Base-by-base conservation (phyloP, 2,888 invertebrate species). In the Eudemis profundana region DNA sequence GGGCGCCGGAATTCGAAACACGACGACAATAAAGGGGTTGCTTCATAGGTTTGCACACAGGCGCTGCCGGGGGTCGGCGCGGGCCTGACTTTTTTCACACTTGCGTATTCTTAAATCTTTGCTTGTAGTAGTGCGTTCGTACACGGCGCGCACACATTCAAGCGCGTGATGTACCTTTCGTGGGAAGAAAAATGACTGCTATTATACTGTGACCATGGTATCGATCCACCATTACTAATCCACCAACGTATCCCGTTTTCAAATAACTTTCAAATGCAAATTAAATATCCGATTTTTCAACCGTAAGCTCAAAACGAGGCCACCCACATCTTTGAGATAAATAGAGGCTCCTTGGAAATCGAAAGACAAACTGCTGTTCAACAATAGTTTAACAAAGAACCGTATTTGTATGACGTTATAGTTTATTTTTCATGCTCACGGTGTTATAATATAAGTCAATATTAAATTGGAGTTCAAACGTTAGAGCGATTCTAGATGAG, bases 301-400 rank as follows among this genome's bases (percentile, higher is more conserved):
- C 40, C 42, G 42, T 29, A 36, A 61, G 3, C 17, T 38, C 15
- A 21, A 23, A 61, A 53, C 10, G 46, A 44, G 27, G 46, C 46
- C 61, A 53, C 53, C n/a, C n/a, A n/a, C n/a, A 53, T 61, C n/a
- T 19, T 12, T 3, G n/a, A 46, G 17, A 61, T 61, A 61, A 46
- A 46, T 51, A 53, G 29, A 12, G n/a, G n/a, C 12, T 42, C 42
- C 42, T 56, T 29, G 10, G 14, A 50, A 61, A 49, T 15, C 15
- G 27, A 54, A 33, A 27, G 27, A 12, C 21, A 42, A 1, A 42
- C 42, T 8, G 7, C 4, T 36, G 21, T 40, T 8, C 4, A 17
- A 27, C 7, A 17, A 17, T 42, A 4, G 0, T 19, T 10, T 7
- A 23, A 54, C n/a, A 54, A 40, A 0, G 14, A 17, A 42, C 27